Conservation (phyloP, 2,113 vertebrate genomes). For the Noctilio leporinus region DNA sequence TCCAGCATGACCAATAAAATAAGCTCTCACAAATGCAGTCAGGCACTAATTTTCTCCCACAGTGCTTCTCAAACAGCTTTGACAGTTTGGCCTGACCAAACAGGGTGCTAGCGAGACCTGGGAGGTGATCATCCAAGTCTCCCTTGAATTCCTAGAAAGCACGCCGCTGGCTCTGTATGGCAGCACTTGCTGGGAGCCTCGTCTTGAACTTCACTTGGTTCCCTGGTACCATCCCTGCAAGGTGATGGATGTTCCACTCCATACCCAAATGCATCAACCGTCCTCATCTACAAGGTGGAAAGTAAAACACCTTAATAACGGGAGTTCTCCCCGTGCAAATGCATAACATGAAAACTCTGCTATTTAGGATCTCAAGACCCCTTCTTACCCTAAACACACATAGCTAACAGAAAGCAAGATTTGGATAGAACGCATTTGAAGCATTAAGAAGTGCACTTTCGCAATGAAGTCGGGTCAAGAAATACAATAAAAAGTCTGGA, state of each 20-base stretch:
- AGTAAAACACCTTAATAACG: neutral
- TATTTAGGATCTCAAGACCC: neutral
- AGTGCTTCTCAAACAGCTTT: constrained; percentile 48
- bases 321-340: neutral
- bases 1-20: neutral
- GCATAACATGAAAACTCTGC: neutral
- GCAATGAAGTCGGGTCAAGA: neutral
- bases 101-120: constrained; percentile 49
- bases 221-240: neutral
- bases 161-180: constrained; percentile 46
- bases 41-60: neutral
- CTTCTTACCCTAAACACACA: neutral
- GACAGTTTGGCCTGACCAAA: constrained; percentile 62
- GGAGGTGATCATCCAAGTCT: constrained; percentile 66
- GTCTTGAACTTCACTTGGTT: neutral
- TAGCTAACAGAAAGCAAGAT: neutral
- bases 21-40: constrained; percentile 25
- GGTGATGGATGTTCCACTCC: neutral
- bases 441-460: neutral
- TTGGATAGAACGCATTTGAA: neutral
- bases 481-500: neutral
- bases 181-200: constrained; percentile 15
- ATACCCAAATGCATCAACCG: neutral
- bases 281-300: neutral
- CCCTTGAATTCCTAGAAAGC: constrained; percentile 83